phyloP scores from a whole-genome alignment of 2,113 vertebrate species.

The Chunga burmeisteri region DNA sequence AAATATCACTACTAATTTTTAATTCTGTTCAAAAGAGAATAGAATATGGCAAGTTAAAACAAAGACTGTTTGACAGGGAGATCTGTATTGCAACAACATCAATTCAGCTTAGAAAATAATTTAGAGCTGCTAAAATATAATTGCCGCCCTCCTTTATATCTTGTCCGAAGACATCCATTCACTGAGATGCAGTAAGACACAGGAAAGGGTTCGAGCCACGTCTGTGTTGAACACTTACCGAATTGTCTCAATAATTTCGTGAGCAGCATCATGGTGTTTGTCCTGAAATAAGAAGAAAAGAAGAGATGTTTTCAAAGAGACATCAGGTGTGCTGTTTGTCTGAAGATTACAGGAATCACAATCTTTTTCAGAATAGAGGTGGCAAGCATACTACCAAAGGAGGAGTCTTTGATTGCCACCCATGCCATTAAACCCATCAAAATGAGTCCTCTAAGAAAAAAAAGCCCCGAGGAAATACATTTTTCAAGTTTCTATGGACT shows the following conservation, averaged over 20 bases:
- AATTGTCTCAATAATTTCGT: constrained; percentile 99
- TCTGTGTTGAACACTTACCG: constrained; percentile 76
- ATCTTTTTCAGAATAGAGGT: not conserved
- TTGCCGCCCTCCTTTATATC: not conserved
- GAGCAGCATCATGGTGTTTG: constrained; percentile 99
- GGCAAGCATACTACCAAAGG: not conserved
- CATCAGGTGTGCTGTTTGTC: not conserved
- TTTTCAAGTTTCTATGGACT: not conserved
- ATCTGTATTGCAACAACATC: not conserved
- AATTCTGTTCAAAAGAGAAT: not conserved
- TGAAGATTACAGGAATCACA: not conserved
- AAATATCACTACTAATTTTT: not conserved
- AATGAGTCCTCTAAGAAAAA: not conserved
- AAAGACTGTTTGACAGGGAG: not conserved
- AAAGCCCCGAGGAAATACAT: not conserved
- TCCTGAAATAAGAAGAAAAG: constrained; percentile 78
- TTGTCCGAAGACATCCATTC: not conserved
- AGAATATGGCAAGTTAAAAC: not conserved
- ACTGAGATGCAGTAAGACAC: not conserved
- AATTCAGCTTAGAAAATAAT: not conserved
- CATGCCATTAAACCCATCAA: not conserved
- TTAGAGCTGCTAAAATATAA: not conserved
- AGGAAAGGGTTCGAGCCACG: not conserved
- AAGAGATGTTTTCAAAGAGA: not conserved
- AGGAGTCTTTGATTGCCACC: not conserved